Conservation (phyloP, 2,113 vertebrate species). For the Istiophorus platypterus region DNA sequence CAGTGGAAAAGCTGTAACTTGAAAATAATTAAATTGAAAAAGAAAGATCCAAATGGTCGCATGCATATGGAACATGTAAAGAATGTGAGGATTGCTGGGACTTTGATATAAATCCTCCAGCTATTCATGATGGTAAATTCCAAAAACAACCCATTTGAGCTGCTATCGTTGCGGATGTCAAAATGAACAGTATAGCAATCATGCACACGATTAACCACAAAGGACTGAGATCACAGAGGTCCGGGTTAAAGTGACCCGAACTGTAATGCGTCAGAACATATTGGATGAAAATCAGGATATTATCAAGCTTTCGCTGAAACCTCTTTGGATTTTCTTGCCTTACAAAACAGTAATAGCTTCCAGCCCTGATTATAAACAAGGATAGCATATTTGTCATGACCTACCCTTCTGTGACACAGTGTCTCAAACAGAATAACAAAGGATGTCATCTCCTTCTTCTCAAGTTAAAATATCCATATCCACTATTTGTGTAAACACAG, state of each 20-base stretch:
- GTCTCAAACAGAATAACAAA: constrained; percentile 8
- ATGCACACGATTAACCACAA: constrained; percentile 37
- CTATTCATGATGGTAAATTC: neutral
- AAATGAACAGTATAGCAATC: constrained; percentile 15
- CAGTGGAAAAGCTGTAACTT: neutral
- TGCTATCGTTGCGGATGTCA: constrained; percentile 16
- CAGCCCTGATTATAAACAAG: neutral
- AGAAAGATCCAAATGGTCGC: neutral
- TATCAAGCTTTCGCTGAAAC: neutral
- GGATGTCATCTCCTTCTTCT: neutral
- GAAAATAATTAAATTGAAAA: constrained; percentile 9
- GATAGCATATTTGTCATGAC: neutral
- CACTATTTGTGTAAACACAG: neutral
- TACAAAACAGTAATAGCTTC: neutral
- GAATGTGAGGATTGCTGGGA: neutral
- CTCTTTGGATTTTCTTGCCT: neutral
- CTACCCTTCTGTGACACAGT: neutral
- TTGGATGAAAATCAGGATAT: constrained; percentile 9
- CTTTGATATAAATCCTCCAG: neutral
- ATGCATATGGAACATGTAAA: constrained; percentile 3
- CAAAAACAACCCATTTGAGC: neutral
- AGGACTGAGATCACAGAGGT: constrained; percentile 20
- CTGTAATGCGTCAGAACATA: constrained; percentile 12
- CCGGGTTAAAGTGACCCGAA: constrained; percentile 8
- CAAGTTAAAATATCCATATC: neutral